A percentile compares a stretch with the other conserved stretches of the same genome.
These are phyloP conservation scores for Lepus europaeus DNA, from an alignment of 2,113 vertebrate genomes.

Conservation along the genomic window DNA sequence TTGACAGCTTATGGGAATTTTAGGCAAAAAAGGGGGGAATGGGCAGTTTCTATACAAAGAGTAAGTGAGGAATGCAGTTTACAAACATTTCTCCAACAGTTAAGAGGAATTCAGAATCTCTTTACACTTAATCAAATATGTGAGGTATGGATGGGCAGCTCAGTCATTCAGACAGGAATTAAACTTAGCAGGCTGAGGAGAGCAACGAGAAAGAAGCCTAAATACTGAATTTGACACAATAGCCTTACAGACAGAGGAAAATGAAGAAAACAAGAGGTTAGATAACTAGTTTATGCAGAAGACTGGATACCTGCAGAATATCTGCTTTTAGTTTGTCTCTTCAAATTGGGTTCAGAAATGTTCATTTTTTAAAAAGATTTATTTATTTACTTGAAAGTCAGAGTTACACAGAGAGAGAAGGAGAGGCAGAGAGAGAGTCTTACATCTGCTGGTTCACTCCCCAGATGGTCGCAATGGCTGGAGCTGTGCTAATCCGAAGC, in stretches of 20 bases:
- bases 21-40: neutral
- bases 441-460: too few relatives aligned
- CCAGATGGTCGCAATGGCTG: too few relatives aligned
- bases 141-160: neutral
- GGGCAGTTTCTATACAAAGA: neutral
- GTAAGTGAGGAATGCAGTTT: neutral
- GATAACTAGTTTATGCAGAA: neutral
- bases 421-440: too few relatives aligned
- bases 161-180: neutral
- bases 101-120: neutral
- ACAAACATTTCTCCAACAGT: neutral
- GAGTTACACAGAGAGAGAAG: too few relatives aligned
- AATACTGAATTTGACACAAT: neutral
- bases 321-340: slow-evolving; percentile 18
- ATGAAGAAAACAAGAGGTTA: slow-evolving; percentile 16
- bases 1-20: neutral
- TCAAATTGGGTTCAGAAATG: neutral
- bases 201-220: neutral
- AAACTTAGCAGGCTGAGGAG: neutral
- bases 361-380: neutral
- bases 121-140: slow-evolving; percentile 7
- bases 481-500: too few relatives aligned
- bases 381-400: too few relatives aligned
- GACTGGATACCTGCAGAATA: neutral
- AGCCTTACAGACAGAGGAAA: neutral